Conservation (phyloP, 2,113 vertebrate genomes). For the Pseudopodoces humilis region DNA sequence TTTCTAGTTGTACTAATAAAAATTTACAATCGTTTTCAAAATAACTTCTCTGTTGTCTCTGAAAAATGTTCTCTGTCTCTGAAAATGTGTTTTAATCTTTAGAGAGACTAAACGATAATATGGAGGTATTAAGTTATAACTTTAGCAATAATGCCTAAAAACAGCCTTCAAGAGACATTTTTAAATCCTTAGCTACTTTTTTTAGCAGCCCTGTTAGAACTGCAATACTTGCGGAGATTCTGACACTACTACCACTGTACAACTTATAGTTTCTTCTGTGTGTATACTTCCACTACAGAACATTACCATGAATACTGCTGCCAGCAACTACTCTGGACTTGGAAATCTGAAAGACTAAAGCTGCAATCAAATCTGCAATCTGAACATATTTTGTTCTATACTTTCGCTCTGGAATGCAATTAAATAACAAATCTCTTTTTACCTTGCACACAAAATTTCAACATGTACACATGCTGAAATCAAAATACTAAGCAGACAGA, state of each 20-base stretch:
- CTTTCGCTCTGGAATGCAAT: neutral
- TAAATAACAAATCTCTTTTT: neutral
- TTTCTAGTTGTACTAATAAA: conserved; percentile 55
- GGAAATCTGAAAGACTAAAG: neutral
- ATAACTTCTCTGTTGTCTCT: neutral
- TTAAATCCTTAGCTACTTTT: neutral
- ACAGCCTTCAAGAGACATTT: neutral
- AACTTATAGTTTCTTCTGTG: neutral
- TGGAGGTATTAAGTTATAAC: neutral
- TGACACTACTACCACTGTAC: neutral
- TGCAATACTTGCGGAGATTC: neutral
- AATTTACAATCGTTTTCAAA: conserved; percentile 24
- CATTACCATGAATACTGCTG: neutral
- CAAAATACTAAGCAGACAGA: neutral
- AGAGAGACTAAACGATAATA: neutral
- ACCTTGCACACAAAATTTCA: neutral
- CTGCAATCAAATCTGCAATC: neutral
- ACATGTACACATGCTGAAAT: neutral
- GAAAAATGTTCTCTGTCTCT: too few relatives aligned
- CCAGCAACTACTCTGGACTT: neutral
- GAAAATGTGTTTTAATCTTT: neutral
- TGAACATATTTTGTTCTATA: neutral
- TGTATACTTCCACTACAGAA: neutral
- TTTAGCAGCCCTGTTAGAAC: neutral
- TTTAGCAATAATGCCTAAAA: neutral